Evolutionary conservation across 1,140 invertebrate genomes (phyloP).

Genomic region (Anastrepha ludens): DNA sequence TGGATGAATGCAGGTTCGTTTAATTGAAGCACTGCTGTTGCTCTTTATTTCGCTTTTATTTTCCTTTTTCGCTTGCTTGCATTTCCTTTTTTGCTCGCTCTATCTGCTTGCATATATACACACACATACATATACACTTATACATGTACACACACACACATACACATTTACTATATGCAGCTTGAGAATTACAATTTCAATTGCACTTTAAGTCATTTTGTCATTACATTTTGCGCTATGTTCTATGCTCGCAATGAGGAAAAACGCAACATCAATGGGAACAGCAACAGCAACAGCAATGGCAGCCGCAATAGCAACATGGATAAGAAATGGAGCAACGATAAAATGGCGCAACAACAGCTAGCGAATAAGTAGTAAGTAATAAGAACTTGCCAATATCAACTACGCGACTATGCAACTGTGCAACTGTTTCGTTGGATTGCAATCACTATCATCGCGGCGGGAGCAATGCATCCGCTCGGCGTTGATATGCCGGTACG

Average conservation of each 20-base stretch:
- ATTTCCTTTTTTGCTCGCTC: neutral
- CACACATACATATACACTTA: neutral
- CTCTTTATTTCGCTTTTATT: neutral
- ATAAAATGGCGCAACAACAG: conserved; percentile 14
- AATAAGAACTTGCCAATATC: conserved; percentile 28
- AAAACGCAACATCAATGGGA: conserved; percentile 1
- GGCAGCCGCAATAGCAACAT: conserved; percentile 51
- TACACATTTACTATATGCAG: neutral
- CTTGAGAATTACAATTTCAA: conserved; percentile 17
- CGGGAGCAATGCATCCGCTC: neutral
- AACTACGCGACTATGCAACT: neutral
- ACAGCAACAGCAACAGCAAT: conserved; percentile 43
- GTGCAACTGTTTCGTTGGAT: neutral
- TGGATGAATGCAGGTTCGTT: neutral
- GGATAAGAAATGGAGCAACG: conserved; percentile 23
- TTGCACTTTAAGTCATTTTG: conserved; percentile 8
- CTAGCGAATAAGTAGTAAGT: neutral
- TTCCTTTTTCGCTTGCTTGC: neutral
- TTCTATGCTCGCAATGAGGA: neutral
- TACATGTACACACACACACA: neutral
- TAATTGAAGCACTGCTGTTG: conserved; percentile 6
- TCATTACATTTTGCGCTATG: neutral
- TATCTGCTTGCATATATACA: neutral
- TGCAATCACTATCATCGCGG: neutral
- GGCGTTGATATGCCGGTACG: neutral